Conservation (phyloP, 2,888 invertebrate genomes). For the Drosophila ustulata region DNA sequence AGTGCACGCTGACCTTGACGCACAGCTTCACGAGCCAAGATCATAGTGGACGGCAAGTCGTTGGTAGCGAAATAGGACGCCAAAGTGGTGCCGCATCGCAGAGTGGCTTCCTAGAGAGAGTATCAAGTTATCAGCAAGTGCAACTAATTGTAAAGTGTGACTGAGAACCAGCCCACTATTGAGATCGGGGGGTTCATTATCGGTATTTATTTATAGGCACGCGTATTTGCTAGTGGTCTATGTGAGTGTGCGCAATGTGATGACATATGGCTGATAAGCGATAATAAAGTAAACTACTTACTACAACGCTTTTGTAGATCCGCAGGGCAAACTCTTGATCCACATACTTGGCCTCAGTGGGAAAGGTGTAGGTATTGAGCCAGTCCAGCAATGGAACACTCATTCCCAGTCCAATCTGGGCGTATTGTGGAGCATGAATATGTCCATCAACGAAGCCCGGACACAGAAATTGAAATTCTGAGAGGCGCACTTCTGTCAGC, state of each 20-base stretch:
- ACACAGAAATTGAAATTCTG: conserved; percentile 89
- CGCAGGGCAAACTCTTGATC: conserved; percentile 89
- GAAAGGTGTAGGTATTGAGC: conserved; percentile 94
- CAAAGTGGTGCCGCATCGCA: conserved; percentile 93
- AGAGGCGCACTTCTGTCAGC: conserved; percentile 69
- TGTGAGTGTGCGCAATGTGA: conserved; percentile 1
- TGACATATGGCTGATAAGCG: conserved; percentile 37
- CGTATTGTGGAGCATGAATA: conserved; percentile 95
- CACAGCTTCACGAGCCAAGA: conserved; percentile 89
- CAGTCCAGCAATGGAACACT: conserved; percentile 93
- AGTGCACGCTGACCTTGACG: conserved; percentile 92
- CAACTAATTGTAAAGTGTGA: conserved; percentile 3
- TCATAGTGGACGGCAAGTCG: conserved; percentile 89
- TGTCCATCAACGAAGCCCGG: conserved; percentile 96
- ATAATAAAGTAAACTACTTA: conserved; percentile 85
- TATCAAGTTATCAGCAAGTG: conserved; percentile 44
- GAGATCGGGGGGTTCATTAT: conserved; percentile 6
- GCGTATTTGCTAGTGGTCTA: background rate
- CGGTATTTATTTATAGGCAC: background rate
- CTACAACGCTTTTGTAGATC: conserved; percentile 92
- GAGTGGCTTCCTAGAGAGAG: conserved; percentile 88
- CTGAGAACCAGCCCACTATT: background rate
- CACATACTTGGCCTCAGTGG: conserved; percentile 90
- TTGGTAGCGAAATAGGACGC: conserved; percentile 95
- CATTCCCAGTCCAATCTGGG: conserved; percentile 93